These are phyloP conservation scores for Orthosia gracilis DNA, from an alignment of 2,888 invertebrate genomes.

Conservation along the genomic window DNA sequence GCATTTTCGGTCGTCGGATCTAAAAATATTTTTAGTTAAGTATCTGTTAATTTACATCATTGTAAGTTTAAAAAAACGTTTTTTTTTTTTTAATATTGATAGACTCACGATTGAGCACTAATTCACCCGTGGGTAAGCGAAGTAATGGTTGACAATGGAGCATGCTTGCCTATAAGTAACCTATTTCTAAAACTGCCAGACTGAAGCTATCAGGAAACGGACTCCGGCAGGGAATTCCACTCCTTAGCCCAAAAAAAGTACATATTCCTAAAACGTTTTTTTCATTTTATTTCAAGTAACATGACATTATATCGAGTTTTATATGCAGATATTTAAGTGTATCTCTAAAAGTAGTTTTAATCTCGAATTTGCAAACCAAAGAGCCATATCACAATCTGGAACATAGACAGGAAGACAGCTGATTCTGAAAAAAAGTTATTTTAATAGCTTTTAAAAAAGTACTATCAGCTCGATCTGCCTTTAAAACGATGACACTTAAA, in stretches of 20 bases:
- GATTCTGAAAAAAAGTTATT: constrained; percentile 32
- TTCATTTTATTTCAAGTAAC: background rate
- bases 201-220: no score
- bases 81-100: no score
- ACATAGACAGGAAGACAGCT: background rate
- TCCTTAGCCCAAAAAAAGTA: no score
- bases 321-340: background rate
- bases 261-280: no score
- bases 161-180: no score
- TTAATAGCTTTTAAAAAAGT: constrained; percentile 42
- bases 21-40: background rate
- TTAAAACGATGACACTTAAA: constrained; percentile 61
- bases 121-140: no score
- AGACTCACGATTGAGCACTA: no score
- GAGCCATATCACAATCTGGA: constrained; percentile 7
- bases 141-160: no score
- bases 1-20: background rate
- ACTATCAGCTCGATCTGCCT: constrained; percentile 53
- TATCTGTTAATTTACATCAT: background rate
- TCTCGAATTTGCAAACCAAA: background rate
- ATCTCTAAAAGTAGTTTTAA: background rate
- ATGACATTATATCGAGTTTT: background rate
- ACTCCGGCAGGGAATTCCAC: no score
- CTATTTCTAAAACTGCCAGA: no score
- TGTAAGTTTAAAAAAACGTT: background rate